Base-by-base conservation (phyloP, 2,888 invertebrate species). In the Chloroclysta siterata region DNA sequence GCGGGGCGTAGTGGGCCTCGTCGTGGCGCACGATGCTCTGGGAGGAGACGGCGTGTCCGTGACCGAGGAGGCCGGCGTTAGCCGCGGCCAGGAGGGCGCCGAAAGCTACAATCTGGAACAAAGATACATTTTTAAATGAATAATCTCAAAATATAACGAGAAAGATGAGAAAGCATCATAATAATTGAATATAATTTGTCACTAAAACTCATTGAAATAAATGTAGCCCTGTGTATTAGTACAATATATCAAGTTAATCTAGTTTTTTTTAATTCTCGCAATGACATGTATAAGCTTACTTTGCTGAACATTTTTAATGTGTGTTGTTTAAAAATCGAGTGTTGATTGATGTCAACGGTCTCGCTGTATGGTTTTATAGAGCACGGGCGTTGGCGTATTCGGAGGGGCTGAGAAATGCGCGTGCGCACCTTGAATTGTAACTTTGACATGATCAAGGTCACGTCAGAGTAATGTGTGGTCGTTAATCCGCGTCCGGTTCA, bases 51-150 rank as follows among this genome's bases (percentile, higher is more conserved):
- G 87, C 87, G 66, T 83, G 84, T 3, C 84, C 85, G 51, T 80
- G 78, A 46, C 81, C 83, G 42, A 75, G 84, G 42, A 91, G 78
- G 41, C 94, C 93, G 50, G 93, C 94, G 71, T 83, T 89, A 66
- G 90, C 89, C n/a, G 93, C 82, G 36, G 87, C 85, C 81, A 93
- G 70, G 60, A 93, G 69, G 53, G 84, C 85, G 64, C 86, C 78
- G 67, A 93, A 75, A 62, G 88, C 82, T 72, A 93, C 68, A 69
- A 91, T 87, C 93, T 94, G 78, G 70, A 65, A 53, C 17, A 22
- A 7, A 15, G 0, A 15, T 46, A 17, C 4, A 11, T 39, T 10
- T 10, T 46, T 46, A 44, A n/a, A n/a, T n/a, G n/a, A n/a, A n/a
- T n/a, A n/a, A n/a, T n/a, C n/a, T n/a, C n/a, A n/a, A n/a, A n/a